Base-by-base conservation (phyloP, 1,140 invertebrate species). In the Brachionus manjavacas region DNA sequence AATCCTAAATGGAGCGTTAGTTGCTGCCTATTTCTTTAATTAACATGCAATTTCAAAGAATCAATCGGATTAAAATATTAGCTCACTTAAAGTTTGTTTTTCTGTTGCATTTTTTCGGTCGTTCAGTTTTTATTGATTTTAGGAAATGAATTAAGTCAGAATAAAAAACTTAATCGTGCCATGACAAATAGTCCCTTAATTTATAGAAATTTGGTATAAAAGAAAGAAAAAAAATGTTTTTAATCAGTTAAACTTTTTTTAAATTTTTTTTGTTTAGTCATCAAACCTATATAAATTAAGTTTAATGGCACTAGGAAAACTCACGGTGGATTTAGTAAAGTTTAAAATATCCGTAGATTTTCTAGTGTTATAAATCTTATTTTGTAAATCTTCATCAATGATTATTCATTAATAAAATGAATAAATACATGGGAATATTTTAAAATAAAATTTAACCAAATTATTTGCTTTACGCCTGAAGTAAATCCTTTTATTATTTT, bases 341-440 rank as follows among this genome's bases (percentile, higher is more conserved):
- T 49, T 76, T 14, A 35, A 41, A 49, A 35, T 49, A 76, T 76
- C 72, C 72, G 72, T 76, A 76, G 72, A 76, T 76, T 76, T 76
- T 76, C 72, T 76, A 76, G 72, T 76, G 72, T 76, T 49, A 76
- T 76, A 76, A 76, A 76, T 76, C 43, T 76, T 76, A 16, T 72
- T 70, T 72, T 72, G 3, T 72, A 39, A 20, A n/a, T 28, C 31
- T 31, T 35, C 31, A 68, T 68, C 9, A 4, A 12, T 68, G 3
- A 35, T 35, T 31, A 4, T 0, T 4, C 3, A 31, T 0, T 6
- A 28, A 28, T 28, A 3, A 2, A 35, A 35, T 35, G 31, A 7
- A 35, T 35, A 6, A 7, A 35, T 35, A 35, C 31, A 35, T 35
- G 31, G 31, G 7, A 35, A 35, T 35, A 35, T 35, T 35, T 35